These are phyloP conservation scores for Antennarius maculatus DNA, from an alignment of 2,797 vertebrate species.

Conservation along the genomic window DNA sequence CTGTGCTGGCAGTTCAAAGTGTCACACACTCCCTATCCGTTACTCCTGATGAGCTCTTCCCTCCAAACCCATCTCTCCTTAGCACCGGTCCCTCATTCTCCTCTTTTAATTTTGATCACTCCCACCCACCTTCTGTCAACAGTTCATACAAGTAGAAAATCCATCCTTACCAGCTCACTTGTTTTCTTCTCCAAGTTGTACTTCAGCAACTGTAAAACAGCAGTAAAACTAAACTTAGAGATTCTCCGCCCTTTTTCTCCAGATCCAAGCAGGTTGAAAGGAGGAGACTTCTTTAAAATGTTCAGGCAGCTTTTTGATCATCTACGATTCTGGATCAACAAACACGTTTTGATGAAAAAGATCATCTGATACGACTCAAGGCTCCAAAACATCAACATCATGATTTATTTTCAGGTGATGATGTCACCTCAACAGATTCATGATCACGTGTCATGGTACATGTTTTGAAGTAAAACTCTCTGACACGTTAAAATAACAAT, in stretches of 20 bases:
- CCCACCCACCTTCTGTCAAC: slow-evolving; percentile 75
- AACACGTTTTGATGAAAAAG: too few species aligned
- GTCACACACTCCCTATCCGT: slow-evolving; percentile 84
- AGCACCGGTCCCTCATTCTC: slow-evolving; percentile 57
- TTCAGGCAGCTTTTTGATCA: background rate
- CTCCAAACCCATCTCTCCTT: slow-evolving; percentile 69
- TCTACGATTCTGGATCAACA: too few species aligned
- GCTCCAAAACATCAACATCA: background rate
- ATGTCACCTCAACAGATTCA: too few species aligned
- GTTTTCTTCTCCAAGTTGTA: slow-evolving; percentile 94
- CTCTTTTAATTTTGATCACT: slow-evolving; percentile 71
- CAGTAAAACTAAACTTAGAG: slow-evolving; percentile 37
- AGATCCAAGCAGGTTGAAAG: background rate
- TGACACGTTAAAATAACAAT: slow-evolving; percentile 26
- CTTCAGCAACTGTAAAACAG: slow-evolving; percentile 89
- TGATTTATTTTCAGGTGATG: too few species aligned
- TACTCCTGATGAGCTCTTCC: slow-evolving; percentile 82
- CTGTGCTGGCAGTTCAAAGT: slow-evolving; percentile 81
- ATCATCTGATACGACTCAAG: background rate
- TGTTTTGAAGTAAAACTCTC: too few species aligned
- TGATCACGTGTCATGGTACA: too few species aligned
- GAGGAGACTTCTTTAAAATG: too few species aligned
- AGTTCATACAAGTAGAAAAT: slow-evolving; percentile 74
- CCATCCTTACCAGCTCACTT: slow-evolving; percentile 90
- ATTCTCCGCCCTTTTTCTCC: background rate